Base-by-base conservation (phyloP, 35 echinoderm and acorn worm species). In the Amphiura filiformis region DNA sequence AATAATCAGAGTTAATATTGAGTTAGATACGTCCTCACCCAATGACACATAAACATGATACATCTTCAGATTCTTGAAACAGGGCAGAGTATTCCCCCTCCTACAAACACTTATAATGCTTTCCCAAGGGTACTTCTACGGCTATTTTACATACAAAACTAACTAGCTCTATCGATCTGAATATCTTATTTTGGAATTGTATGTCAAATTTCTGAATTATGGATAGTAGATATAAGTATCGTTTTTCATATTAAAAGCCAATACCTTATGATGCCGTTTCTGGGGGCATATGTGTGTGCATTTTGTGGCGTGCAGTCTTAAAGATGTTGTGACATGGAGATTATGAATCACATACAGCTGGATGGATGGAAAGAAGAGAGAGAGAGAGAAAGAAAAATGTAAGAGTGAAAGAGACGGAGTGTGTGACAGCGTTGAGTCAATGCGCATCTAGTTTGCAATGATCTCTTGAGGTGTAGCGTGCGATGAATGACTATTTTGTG, bases 121-220 rank as follows among this genome's bases (percentile, higher is more conserved):
- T 11, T 30, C 61, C 28, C 17, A 70, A 70, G 61, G 61, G 61
- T 70, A 15, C 61, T 70, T 70, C 9, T 9, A 70, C 61, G 61
- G 61, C 61, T 70, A 70, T 70, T 70, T 23, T 70, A 70, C 61
- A 70, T 70, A 70, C 61, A 70, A 70, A 70, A 70, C 28, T 30
- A 70, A 70, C 61, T 30, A 70, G 15, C 61, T 26, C 17, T 30
- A 70, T 70, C 61, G 61, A 70, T 70, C 28, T 70, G 61, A 5
- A 70, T 70, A 70, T 70, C 61, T 70, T 70, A 70, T 70, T 70
- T 52, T 70, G 61, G 28, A 70, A 26, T 15, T 70, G 61, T n/a
- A 70, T 70, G 61, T 70, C 61, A n/a, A 26, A 26, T 70, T 70
- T 18, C 61, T 70, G 61, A 70, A 70, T 70, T 70, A 26, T 30